Evolutionary conservation across 2,888 invertebrate species (phyloP).

Genomic region (Conchocele bisecta): DNA sequence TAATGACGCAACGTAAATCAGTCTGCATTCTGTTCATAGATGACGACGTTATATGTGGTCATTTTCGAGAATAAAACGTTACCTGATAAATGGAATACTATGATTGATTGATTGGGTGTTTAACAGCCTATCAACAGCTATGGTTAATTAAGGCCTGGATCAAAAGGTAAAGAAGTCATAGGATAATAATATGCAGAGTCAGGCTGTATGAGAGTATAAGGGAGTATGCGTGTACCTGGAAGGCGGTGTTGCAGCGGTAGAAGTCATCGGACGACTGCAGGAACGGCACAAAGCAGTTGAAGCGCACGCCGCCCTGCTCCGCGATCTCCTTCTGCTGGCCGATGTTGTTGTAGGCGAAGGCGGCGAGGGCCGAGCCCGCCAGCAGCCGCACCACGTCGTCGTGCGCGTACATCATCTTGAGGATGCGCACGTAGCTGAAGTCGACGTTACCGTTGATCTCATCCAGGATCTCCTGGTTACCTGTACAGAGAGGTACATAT

Average conservation of each 20-base stretch:
- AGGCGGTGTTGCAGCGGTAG: slow-evolving; percentile 79
- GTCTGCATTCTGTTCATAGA: too few relatives aligned
- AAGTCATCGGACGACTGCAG: slow-evolving; percentile 79
- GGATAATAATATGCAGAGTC: too few relatives aligned
- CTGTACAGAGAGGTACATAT: slow-evolving; percentile 56
- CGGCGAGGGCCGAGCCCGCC: slow-evolving; percentile 79
- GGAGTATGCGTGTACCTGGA: too few relatives aligned
- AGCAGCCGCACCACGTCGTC: slow-evolving; percentile 73
- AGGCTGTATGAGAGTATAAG: too few relatives aligned
- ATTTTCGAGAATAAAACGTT: too few relatives aligned
- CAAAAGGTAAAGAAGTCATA: too few relatives aligned
- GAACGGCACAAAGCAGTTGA: slow-evolving; percentile 80
- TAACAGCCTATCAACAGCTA: too few relatives aligned
- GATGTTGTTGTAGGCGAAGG: slow-evolving; percentile 81
- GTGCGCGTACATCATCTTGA: slow-evolving; percentile 79
- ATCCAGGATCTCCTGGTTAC: slow-evolving; percentile 75
- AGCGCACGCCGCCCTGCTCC: slow-evolving; percentile 80
- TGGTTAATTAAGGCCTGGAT: too few relatives aligned
- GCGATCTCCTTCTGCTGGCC: slow-evolving; percentile 79
- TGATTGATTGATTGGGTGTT: too few relatives aligned
- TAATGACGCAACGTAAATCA: too few relatives aligned
- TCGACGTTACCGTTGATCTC: slow-evolving; percentile 77
- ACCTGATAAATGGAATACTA: too few relatives aligned
- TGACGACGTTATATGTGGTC: too few relatives aligned
- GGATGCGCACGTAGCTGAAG: slow-evolving; percentile 80